These are phyloP conservation scores for Elephantulus edwardii DNA, from an alignment of 2,113 vertebrate genomes.

Conservation along the genomic window DNA sequence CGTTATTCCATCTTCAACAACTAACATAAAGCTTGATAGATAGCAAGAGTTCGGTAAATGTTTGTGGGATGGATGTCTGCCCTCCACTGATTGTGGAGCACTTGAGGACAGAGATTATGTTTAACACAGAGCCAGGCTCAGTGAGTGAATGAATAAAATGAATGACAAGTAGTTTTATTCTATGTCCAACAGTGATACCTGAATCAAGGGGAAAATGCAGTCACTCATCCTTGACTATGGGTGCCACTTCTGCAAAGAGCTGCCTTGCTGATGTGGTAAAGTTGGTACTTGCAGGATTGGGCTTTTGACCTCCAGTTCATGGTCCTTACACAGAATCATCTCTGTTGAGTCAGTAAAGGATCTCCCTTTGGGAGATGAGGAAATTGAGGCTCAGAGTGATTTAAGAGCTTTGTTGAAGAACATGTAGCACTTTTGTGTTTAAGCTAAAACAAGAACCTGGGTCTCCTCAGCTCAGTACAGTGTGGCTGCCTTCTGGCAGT, in stretches of 20 bases:
- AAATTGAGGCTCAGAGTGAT: background rate
- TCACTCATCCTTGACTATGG: background rate
- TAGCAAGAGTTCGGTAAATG: background rate
- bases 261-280: background rate
- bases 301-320: background rate
- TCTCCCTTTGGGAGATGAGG: background rate
- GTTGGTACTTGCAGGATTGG: background rate
- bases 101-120: background rate
- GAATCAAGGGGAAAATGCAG: background rate
- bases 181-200: background rate
- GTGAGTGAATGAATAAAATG: background rate
- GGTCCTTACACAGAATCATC: background rate
- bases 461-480: background rate
- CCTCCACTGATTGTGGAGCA: background rate
- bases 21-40: background rate
- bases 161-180: background rate
- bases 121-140: background rate
- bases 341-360: background rate
- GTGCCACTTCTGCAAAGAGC: background rate
- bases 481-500: background rate
- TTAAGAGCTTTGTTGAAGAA: background rate
- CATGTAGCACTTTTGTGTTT: background rate
- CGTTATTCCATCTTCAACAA: background rate
- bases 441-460: background rate
- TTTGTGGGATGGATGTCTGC: background rate